Evolutionary conservation across 2,888 invertebrate species (phyloP), one percentile per base, ranked within the genome.

Genomic region (Serrognathus titanus): DNA sequence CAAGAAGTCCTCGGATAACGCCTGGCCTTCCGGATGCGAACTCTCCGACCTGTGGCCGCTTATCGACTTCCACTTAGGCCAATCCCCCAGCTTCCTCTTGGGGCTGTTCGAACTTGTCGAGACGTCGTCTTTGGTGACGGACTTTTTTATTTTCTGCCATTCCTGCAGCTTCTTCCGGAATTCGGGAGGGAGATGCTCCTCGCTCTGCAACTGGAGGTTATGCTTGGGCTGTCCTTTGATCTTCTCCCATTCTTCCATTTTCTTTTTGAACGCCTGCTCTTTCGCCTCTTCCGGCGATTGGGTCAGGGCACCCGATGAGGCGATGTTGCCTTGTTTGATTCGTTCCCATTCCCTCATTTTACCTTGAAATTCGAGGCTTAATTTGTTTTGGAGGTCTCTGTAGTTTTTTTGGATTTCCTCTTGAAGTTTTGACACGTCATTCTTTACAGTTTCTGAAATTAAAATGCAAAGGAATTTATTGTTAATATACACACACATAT

Each of bases 91-190:
- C 63, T 77, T 76, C 65, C 81, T 69, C 70, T 73, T 80, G 1
- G 47, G 51, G 13, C 48, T 57, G 38, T 55, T 59, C 35, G 47
- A 45, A 7, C 58, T 61, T 8, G 55, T 36, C 36, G 48, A 48
- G 10, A 11, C 24, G 39, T 55, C 62, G 55, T 66, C 71, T 59
- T 70, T 72, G 6, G 63, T 60, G 2, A 69, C 65, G 8, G 74
- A 73, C 59, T 81, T 86, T 67, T 86, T 87, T 68, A 84, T 86
- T 52, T 85, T 85, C 69, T 94, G 89, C 94, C 94, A 94, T 74
- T 94, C 93, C 63, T 88, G 86, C 31, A 94, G 78, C 73, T 93
- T 94, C 74, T 90, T 90, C 49, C 87, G 84, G 71, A 92, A 92
- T 68, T 91, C 90, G 0, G 90, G 86, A 1, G 90, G 88, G 5